These are phyloP conservation scores for Megalops cyprinoides DNA, from an alignment of 2,797 vertebrate species.

Conservation along the genomic window DNA sequence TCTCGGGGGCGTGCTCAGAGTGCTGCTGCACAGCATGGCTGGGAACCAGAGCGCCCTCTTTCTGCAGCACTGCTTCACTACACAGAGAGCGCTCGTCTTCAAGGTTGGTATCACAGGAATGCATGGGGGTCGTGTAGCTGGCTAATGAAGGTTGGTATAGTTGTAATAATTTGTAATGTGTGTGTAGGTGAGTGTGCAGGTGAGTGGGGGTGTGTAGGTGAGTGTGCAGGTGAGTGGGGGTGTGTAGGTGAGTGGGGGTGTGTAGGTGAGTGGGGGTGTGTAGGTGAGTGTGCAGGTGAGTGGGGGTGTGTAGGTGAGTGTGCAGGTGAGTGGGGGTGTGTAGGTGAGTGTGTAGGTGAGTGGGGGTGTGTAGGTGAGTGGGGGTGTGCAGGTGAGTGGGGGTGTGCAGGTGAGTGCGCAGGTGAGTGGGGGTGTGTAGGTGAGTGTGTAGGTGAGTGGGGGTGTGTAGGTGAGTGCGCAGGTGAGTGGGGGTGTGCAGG, in stretches of 20 bases:
- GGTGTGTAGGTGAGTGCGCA: background rate
- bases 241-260: too few relatives aligned
- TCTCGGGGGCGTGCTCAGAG: constrained; percentile 83
- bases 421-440: background rate
- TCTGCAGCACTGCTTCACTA: constrained; percentile 89
- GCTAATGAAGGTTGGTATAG: too few relatives aligned
- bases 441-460: background rate
- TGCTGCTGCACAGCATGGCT: constrained; percentile 87
- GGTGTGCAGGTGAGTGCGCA: background rate
- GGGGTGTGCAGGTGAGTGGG: background rate
- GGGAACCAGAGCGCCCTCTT: constrained; percentile 88
- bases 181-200: background rate
- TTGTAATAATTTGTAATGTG: too few relatives aligned
- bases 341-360: too few relatives aligned
- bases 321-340: background rate
- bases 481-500: background rate
- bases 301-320: too few relatives aligned
- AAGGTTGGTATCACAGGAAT: too few relatives aligned
- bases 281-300: background rate
- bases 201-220: background rate
- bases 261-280: background rate
- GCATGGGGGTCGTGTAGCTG: constrained; percentile 34
- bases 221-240: background rate
- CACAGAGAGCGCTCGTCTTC: constrained; percentile 87
- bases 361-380: background rate